phyloP scores from a whole-genome alignment of 2,797 vertebrate species.

The Halcyon smyrnensis region DNA sequence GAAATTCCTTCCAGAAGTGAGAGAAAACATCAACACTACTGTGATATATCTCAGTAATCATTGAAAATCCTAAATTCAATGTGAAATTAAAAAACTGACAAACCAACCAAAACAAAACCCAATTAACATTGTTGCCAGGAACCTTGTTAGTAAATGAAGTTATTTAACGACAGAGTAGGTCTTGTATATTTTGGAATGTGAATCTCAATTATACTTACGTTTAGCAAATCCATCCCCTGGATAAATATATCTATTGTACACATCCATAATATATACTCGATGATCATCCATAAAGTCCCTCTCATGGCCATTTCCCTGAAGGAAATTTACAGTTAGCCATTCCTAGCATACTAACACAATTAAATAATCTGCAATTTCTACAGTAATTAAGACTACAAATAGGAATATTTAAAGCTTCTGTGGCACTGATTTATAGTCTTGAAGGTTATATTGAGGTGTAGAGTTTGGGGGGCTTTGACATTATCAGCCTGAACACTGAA shows the following conservation, averaged over 20 bases:
- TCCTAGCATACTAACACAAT: background rate
- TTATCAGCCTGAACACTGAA: background rate
- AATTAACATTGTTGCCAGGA: background rate
- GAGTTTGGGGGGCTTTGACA: background rate
- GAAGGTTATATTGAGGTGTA: background rate
- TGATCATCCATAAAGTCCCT: constrained; percentile 93
- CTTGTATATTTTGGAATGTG: background rate
- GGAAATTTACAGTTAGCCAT: constrained; percentile 3
- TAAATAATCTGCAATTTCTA: background rate
- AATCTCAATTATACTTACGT: constrained; percentile 81
- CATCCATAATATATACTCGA: constrained; percentile 95
- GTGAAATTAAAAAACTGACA: background rate
- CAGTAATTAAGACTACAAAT: background rate
- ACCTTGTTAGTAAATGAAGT: background rate
- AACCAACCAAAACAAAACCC: too few species aligned
- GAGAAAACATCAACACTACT: background rate
- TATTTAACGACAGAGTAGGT: background rate
- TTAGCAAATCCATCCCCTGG: constrained; percentile 92
- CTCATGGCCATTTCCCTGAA: constrained; percentile 95
- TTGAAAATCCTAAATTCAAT: accelerated
- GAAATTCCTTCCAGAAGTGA: background rate
- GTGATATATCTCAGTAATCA: background rate
- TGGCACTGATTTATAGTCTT: background rate
- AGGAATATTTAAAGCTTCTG: background rate
- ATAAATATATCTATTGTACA: constrained; percentile 94